Conservation (phyloP, 2,888 invertebrate species). For the Dryocosmus kuriphilus region DNA sequence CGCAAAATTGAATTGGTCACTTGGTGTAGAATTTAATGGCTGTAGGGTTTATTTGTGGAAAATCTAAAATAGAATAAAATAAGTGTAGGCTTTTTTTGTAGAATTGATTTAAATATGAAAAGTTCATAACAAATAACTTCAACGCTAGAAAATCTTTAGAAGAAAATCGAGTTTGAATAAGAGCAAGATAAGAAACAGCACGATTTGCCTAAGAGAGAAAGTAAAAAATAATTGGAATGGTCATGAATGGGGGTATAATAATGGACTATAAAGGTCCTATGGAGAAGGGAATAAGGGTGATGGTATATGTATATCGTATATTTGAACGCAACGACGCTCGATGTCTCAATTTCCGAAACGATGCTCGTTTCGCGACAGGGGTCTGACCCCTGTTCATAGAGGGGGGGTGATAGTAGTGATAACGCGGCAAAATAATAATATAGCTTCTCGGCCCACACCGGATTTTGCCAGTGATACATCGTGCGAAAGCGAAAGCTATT, state of each 20-base stretch:
- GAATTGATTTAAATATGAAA: too few relatives aligned
- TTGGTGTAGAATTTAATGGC: too few relatives aligned
- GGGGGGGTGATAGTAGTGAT: slow-evolving; percentile 67
- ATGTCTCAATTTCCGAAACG: slow-evolving; percentile 73
- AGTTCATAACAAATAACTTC: too few relatives aligned
- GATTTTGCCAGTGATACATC: slow-evolving; percentile 51
- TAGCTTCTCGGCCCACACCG: slow-evolving; percentile 50
- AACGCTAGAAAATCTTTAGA: not conserved
- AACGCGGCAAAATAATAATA: slow-evolving; percentile 71
- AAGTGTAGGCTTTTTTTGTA: too few relatives aligned
- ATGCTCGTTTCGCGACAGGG: slow-evolving; percentile 52
- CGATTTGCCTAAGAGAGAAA: not conserved
- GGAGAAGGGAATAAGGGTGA: slow-evolving; percentile 17
- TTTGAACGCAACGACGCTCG: slow-evolving; percentile 69
- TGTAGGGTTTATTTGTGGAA: too few relatives aligned
- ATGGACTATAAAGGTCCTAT: slow-evolving; percentile 1
- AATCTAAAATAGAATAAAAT: too few relatives aligned
- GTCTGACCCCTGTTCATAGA: slow-evolving; percentile 40
- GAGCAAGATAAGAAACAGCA: not conserved
- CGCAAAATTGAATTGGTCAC: too few relatives aligned
- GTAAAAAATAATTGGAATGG: slow-evolving; percentile 23
- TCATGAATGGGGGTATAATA: not conserved
- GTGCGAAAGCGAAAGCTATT: slow-evolving; percentile 48
- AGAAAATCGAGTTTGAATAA: not conserved
- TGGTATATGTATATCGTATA: slow-evolving; percentile 35